Evolutionary conservation across 2,888 invertebrate species (phyloP).

Genomic region (Drosophila austrosaltans): DNA sequence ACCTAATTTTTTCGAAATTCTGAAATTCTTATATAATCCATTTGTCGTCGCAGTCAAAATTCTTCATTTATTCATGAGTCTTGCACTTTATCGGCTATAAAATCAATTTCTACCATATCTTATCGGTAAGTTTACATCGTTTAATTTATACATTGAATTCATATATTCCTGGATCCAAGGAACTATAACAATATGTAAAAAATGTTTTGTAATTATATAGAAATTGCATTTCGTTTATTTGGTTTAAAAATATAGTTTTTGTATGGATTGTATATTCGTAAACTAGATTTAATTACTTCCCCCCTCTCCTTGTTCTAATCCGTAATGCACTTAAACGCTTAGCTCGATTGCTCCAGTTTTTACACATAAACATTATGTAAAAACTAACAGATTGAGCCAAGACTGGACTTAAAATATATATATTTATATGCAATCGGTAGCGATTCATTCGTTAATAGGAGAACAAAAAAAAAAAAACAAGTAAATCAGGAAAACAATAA

Average conservation of each 20-base stretch:
- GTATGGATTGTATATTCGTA: constrained; percentile 62
- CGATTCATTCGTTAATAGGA: neutral
- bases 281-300: constrained; percentile 20
- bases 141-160: too few species aligned
- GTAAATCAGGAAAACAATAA: neutral
- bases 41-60: too few species aligned
- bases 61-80: too few species aligned
- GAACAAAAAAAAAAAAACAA: neutral
- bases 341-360: constrained; percentile 9
- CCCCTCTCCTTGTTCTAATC: constrained; percentile 30
- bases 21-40: too few species aligned
- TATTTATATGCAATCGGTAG: neutral
- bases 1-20: too few species aligned
- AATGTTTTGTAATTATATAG: constrained; percentile 23
- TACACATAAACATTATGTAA: constrained; percentile 1
- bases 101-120: too few species aligned
- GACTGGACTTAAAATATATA: neutral
- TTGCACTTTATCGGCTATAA: too few species aligned
- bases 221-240: constrained; percentile 77
- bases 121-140: too few species aligned
- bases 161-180: neutral
- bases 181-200: neutral
- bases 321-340: constrained; percentile 65
- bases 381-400: neutral
- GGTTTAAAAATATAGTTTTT: constrained; percentile 66